These are phyloP conservation scores for Brenthis ino DNA, from an alignment of 2,888 invertebrate genomes.

Conservation along the genomic window DNA sequence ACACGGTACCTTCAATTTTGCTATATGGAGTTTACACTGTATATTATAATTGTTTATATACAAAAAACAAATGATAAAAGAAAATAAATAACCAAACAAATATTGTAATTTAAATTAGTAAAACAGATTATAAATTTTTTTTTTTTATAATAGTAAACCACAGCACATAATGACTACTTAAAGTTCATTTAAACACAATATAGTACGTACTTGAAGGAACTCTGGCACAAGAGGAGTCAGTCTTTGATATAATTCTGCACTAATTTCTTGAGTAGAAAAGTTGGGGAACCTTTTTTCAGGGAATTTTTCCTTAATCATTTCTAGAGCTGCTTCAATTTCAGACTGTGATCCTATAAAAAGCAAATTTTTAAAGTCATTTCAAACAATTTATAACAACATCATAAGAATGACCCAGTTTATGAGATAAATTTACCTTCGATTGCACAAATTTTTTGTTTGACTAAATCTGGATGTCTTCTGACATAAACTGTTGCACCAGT, in stretches of 20 bases:
- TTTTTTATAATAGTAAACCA: not conserved
- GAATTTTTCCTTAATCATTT: slow-evolving; percentile 92
- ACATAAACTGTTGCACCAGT: slow-evolving; percentile 91
- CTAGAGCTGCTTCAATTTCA: slow-evolving; percentile 91
- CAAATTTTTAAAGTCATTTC: slow-evolving; percentile 14
- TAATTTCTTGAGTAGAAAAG: slow-evolving; percentile 86
- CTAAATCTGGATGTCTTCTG: slow-evolving; percentile 88
- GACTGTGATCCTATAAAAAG: slow-evolving; percentile 83
- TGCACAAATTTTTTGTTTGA: slow-evolving; percentile 90
- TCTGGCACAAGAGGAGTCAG: slow-evolving; percentile 78
- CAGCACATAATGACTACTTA: not conserved
- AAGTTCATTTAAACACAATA: slow-evolving; percentile 18
- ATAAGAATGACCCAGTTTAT: not conserved
- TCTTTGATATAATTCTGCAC: slow-evolving; percentile 78
- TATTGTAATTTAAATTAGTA: too few relatives aligned
- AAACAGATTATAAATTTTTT: too few relatives aligned
- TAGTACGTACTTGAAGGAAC: slow-evolving; percentile 79
- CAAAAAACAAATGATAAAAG: too few relatives aligned
- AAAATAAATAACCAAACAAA: too few relatives aligned
- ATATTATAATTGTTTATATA: too few relatives aligned
- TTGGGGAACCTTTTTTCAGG: slow-evolving; percentile 91
- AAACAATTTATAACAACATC: slow-evolving; percentile 7
- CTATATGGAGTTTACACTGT: too few relatives aligned
- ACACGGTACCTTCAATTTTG: too few relatives aligned
- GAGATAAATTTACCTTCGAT: slow-evolving; percentile 85